Base-by-base conservation (phyloP, 2,113 vertebrate genomes). In the Harpagus bidentatus region DNA sequence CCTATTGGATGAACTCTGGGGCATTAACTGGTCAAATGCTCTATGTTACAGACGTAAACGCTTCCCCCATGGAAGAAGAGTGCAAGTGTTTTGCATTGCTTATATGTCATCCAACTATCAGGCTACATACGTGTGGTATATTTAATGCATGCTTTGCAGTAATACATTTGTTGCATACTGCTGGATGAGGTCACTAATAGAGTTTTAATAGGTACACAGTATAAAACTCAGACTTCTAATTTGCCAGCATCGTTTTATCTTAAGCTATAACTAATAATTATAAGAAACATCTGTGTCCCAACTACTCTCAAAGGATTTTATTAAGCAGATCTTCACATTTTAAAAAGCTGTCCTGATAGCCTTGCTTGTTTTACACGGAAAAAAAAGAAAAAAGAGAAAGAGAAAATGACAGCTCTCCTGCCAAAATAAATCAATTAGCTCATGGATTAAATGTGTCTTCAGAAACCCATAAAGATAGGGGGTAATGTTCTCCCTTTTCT, bases 371-470 rank as follows among this genome's bases (percentile, higher is more conserved):
- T 82, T 47, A 58, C 7, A 29, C 32, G 18, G 13, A 34, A 43
- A 67, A 67, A 21, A 13, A 26, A 56, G 3, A 29, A 42, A 72
- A 48, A 38, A 26, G 3, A 38, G 3, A 73, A 76, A 77, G 36
- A 47, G 14, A 48, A 91, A 88, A 91, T 14, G 34, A 67, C 23
- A 61, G 11, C 10, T 62, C 15, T 45, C 55, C 70, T 71, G 83
- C 63, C 92, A 95, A 96, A 96, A 70, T 42, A 93, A 95, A 94
- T 82, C 63, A 48, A 58, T 93, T 95, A 92, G 31, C 34, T 97
- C 72, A 93, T 82, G 58, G 58, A 82, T 90, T 82, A 86, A 73
- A 85, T 34, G 56, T 83, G 69, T 93, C 76, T 86, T 97, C 71
- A 80, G 86, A 92, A 92, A 91, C 31, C 16, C 1, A 1, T 78